Evolutionary conservation across 1,140 invertebrate genomes (phyloP).

Genomic region (Drosophila ogumai): DNA sequence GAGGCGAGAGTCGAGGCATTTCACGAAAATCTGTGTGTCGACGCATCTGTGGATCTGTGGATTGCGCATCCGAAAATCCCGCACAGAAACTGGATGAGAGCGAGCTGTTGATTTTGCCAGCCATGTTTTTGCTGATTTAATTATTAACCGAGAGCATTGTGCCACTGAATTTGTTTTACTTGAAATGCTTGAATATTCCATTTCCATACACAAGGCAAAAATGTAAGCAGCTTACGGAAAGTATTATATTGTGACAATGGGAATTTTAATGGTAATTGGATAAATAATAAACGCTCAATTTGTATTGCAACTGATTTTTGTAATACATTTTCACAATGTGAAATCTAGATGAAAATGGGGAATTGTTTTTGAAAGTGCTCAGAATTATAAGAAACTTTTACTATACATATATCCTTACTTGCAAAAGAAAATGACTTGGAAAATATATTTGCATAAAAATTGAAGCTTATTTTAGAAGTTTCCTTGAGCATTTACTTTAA

Average conservation of each 20-base stretch:
- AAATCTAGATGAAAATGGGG: too few relatives aligned
- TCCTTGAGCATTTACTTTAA: too few relatives aligned
- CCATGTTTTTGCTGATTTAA: slow-evolving; percentile 68
- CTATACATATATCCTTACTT: too few relatives aligned
- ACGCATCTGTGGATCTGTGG: slow-evolving; percentile 27
- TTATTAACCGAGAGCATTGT: slow-evolving; percentile 60
- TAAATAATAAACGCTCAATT: too few relatives aligned
- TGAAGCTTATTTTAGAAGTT: neutral
- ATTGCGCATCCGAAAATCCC: slow-evolving; percentile 25
- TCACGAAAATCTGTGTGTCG: slow-evolving; percentile 33
- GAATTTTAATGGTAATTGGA: too few relatives aligned
- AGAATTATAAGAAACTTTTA: too few relatives aligned
- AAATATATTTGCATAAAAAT: too few relatives aligned
- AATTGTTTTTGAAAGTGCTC: too few relatives aligned
- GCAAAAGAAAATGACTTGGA: neutral
- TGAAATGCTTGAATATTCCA: slow-evolving; percentile 65
- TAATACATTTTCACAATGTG: too few relatives aligned
- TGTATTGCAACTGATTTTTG: too few relatives aligned
- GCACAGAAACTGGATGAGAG: slow-evolving; percentile 14
- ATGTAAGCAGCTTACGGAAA: too few relatives aligned
- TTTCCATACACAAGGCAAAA: slow-evolving; percentile 16
- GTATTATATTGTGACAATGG: too few relatives aligned
- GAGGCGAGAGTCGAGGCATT: slow-evolving; percentile 26
- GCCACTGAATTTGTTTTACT: slow-evolving; percentile 42
- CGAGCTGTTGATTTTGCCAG: slow-evolving; percentile 52